Evolutionary conservation across 2,797 vertebrate genomes (phyloP).

Genomic region (Loris lydekkerianus): DNA sequence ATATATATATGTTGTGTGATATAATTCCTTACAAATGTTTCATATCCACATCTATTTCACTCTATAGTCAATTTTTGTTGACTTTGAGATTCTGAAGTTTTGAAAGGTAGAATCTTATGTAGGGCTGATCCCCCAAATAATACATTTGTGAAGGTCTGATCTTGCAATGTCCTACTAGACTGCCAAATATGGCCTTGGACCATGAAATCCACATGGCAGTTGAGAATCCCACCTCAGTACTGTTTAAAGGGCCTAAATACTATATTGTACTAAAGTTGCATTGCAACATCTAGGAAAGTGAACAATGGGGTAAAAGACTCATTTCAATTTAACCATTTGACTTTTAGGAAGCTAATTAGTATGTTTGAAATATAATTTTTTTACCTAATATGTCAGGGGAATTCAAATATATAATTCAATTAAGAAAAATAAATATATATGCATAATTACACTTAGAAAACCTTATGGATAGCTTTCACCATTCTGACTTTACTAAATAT

Average conservation of each 20-base stretch:
- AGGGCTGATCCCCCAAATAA: background rate
- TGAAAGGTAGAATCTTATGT: background rate
- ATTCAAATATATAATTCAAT: background rate
- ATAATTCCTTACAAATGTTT: background rate
- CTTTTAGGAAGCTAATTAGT: constrained; percentile 29
- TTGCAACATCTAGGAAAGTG: background rate
- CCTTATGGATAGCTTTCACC: background rate
- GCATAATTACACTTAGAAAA: background rate
- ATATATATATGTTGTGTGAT: background rate
- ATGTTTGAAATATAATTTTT: background rate
- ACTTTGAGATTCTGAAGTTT: background rate
- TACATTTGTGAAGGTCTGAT: background rate
- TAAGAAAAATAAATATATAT: background rate
- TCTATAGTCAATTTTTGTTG: background rate
- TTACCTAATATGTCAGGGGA: background rate
- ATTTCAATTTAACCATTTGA: background rate
- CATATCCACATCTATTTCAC: background rate
- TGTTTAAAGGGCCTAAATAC: background rate
- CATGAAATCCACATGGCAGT: background rate
- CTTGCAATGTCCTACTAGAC: background rate
- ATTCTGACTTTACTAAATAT: background rate
- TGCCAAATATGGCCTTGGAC: background rate
- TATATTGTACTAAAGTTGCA: background rate
- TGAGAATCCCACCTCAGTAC: background rate
- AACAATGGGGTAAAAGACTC: background rate